A percentile compares a stretch with the other conserved stretches of the same genome.
phyloP scores from a whole-genome alignment of 2,113 vertebrate genomes.

The Clarias batrachus region DNA sequence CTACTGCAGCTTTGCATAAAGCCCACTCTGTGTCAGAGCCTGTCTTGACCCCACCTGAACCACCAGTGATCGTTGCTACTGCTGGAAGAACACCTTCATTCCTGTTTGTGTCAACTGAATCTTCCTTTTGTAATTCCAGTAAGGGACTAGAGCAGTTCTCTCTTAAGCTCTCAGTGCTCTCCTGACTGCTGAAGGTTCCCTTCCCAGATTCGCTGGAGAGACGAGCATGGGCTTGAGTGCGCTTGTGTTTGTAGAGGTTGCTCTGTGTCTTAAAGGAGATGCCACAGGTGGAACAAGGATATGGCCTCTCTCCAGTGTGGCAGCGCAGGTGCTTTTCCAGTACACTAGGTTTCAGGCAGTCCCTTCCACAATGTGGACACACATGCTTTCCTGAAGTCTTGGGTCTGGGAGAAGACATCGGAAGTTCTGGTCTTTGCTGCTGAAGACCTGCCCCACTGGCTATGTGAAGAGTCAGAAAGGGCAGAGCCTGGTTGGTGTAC shows the following conservation, averaged over 20 bases:
- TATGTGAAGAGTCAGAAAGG: slow-evolving; percentile 81
- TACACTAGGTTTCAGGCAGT: slow-evolving; percentile 95
- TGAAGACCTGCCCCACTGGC: slow-evolving; percentile 76
- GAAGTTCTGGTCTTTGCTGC: slow-evolving; percentile 57
- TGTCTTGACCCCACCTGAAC: slow-evolving; percentile 12
- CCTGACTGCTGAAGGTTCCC: slow-evolving; percentile 60
- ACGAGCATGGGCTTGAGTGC: slow-evolving; percentile 88
- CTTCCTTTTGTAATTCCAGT: slow-evolving; percentile 57
- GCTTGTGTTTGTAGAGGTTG: slow-evolving; percentile 93
- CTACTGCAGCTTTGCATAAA: slow-evolving; percentile 49
- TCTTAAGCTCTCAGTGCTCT: slow-evolving; percentile 64
- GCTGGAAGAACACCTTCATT: not conserved
- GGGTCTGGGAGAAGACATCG: slow-evolving; percentile 61
- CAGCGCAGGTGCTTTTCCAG: slow-evolving; percentile 95
- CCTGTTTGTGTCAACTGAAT: slow-evolving; percentile 54
- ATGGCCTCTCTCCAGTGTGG: slow-evolving; percentile 94
- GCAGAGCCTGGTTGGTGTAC: slow-evolving; percentile 69
- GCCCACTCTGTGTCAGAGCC: slow-evolving; percentile 46
- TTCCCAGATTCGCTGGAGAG: slow-evolving; percentile 76
- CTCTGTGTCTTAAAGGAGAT: slow-evolving; percentile 98
- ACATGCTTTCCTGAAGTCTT: slow-evolving; percentile 83
- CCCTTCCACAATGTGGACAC: slow-evolving; percentile 89
- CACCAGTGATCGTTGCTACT: slow-evolving; percentile 1
- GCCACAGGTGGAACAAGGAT: slow-evolving; percentile 86
- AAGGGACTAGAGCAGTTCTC: slow-evolving; percentile 61